Conservation (phyloP, 1,140 invertebrate species). For the Bombus sylvicola region DNA sequence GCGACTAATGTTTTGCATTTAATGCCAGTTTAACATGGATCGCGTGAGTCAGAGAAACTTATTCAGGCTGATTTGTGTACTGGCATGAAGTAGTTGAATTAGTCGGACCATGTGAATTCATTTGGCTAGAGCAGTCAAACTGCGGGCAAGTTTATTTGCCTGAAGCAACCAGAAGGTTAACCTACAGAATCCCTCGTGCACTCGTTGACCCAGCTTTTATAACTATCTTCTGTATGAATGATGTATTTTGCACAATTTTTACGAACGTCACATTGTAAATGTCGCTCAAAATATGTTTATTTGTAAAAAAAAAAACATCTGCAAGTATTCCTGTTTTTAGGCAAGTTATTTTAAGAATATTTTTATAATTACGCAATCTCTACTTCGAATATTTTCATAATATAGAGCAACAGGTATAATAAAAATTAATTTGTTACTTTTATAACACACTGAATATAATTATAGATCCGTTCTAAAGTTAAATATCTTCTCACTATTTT, state of each 20-base stretch:
- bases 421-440: too few relatives aligned
- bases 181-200: neutral
- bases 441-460: too few relatives aligned
- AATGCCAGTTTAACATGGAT: conserved; percentile 1
- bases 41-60: conserved; percentile 1
- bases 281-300: neutral
- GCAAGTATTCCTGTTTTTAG: neutral
- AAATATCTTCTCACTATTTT: too few relatives aligned
- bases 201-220: conserved; percentile 1
- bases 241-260: neutral
- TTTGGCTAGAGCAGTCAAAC: conserved; percentile 25
- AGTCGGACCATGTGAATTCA: conserved; percentile 33
- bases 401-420: neutral
- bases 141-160: conserved; percentile 35
- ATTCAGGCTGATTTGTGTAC: conserved; percentile 19
- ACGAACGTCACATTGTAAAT: too few relatives aligned
- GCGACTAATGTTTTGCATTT: neutral
- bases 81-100: conserved; percentile 22
- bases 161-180: conserved; percentile 21
- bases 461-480: too few relatives aligned
- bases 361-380: neutral
- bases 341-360: neutral
- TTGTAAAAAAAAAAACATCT: neutral
- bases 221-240: neutral
- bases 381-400: neutral